phyloP scores from a whole-genome alignment of 2,888 invertebrate genomes.

The Amphipyra tragopoginis region DNA sequence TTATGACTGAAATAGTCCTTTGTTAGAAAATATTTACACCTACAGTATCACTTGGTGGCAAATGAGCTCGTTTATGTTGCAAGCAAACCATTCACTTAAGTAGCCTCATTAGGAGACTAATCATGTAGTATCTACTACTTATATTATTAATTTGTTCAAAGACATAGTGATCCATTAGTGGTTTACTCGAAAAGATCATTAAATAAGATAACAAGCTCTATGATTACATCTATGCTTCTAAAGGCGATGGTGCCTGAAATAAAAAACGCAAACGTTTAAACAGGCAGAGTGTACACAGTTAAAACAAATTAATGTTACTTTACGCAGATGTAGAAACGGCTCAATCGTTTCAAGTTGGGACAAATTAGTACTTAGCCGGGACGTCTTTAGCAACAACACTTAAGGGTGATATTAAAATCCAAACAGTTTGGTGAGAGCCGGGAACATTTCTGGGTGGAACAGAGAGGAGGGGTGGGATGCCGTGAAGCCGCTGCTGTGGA shows the following conservation, averaged over 20 bases:
- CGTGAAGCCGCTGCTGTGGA: constrained; percentile 24
- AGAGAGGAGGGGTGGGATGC: constrained; percentile 34
- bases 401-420: constrained; percentile 88
- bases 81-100: too few relatives aligned
- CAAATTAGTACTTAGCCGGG: constrained; percentile 87
- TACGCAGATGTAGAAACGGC: constrained; percentile 66
- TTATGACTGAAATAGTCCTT: too few relatives aligned
- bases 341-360: constrained; percentile 79
- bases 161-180: too few relatives aligned
- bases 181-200: too few relatives aligned
- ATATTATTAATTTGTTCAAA: too few relatives aligned
- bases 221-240: background rate
- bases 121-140: too few relatives aligned
- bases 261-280: constrained; percentile 15
- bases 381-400: constrained; percentile 87
- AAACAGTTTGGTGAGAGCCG: constrained; percentile 77
- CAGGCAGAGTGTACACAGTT: constrained; percentile 43
- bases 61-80: too few relatives aligned
- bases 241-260: background rate
- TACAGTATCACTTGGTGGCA: too few relatives aligned
- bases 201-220: too few relatives aligned
- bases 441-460: constrained; percentile 41
- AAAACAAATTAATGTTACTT: constrained; percentile 55
- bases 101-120: too few relatives aligned
- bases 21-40: too few relatives aligned